Conservation (phyloP, 2,888 invertebrate genomes). For the Anthoptus insignis region DNA sequence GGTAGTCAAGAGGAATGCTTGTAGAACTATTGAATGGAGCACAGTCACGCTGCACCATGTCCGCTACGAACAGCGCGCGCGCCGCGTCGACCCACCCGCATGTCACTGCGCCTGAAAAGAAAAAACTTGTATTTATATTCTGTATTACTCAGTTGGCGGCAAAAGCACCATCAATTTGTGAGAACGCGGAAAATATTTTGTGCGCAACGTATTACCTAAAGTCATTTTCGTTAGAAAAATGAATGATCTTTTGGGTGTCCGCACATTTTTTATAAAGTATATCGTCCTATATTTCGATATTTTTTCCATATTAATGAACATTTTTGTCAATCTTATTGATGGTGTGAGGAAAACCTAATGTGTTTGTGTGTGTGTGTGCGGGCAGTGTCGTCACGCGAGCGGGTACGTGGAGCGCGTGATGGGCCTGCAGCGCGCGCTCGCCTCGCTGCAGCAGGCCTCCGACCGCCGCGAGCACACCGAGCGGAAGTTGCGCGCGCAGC, state of each 20-base stretch:
- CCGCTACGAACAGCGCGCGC: constrained; percentile 56
- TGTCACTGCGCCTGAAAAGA: constrained; percentile 65
- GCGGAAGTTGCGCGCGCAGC: constrained; percentile 93
- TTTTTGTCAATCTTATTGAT: no score
- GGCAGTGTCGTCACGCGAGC: constrained; percentile 94
- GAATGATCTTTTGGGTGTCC: no score
- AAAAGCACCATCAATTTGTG: constrained; percentile 2
- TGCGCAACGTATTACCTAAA: background rate
- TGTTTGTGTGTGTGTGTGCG: no score
- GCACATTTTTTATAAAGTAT: no score
- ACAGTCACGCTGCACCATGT: constrained; percentile 13
- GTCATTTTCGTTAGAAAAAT: no score
- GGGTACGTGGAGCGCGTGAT: constrained; percentile 94
- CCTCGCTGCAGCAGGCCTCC: constrained; percentile 93
- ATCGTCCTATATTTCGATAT: no score
- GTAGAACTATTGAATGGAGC: constrained; percentile 44
- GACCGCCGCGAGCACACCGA: constrained; percentile 96
- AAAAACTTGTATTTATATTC: constrained; percentile 39
- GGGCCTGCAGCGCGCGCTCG: constrained; percentile 93
- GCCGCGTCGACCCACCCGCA: constrained; percentile 55
- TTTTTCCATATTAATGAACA: no score
- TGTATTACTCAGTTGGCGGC: constrained; percentile 17
- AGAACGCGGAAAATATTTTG: background rate
- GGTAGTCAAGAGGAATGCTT: constrained; percentile 27
- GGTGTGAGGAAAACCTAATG: no score